Percentiles rank a stretch among this genome's conserved stretches.
These are phyloP conservation scores for Vulpes ferrilata DNA, from an alignment of 2,113 vertebrate species.

Conservation along the genomic window DNA sequence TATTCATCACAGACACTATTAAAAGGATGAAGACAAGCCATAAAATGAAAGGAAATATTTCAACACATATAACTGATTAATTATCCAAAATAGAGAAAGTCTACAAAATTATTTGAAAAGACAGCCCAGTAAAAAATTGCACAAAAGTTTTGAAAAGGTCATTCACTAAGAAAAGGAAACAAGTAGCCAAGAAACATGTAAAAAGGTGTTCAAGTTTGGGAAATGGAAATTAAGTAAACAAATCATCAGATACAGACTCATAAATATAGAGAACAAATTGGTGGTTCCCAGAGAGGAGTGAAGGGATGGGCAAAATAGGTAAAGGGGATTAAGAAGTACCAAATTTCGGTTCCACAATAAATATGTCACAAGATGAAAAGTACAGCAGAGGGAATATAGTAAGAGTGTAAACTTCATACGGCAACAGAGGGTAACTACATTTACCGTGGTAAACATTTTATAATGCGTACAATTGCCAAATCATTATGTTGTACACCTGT, in stretches of 20 bases:
- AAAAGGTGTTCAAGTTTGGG: neutral
- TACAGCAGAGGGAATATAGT: neutral
- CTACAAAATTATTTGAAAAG: neutral
- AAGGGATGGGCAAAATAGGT: neutral
- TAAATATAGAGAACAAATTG: neutral
- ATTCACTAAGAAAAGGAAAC: neutral
- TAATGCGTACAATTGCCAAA: neutral
- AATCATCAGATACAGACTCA: neutral
- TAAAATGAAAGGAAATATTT: conserved; percentile 17
- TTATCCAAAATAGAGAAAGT: conserved; percentile 23
- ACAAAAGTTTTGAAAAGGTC: neutral
- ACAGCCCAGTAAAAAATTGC: neutral
- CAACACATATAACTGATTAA: neutral
- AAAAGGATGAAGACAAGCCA: neutral
- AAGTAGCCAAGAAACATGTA: neutral
- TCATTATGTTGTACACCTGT: neutral
- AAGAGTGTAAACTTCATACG: neutral
- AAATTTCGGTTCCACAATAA: neutral
- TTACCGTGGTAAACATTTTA: neutral
- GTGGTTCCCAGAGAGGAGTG: neutral
- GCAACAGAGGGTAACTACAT: neutral
- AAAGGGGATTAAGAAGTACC: neutral
- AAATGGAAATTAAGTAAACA: neutral
- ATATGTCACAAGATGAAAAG: neutral
- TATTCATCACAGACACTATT: neutral